Evolutionary conservation across 2,113 vertebrate genomes (phyloP).

Genomic region (Hydrolagus affinis): DNA sequence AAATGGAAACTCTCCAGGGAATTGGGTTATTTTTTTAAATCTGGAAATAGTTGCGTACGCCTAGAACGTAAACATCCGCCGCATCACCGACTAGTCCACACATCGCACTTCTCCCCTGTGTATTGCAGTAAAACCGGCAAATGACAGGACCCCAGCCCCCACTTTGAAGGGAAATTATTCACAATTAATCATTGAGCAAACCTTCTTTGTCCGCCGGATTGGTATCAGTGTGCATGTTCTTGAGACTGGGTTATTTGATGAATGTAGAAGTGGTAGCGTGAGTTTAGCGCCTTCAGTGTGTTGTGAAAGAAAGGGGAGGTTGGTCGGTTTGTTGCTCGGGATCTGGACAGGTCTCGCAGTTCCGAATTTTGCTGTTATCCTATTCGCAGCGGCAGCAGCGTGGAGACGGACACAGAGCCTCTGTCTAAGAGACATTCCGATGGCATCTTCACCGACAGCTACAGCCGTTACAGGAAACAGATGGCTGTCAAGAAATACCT

Average conservation of each 20-base stretch:
- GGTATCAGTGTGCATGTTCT: background rate
- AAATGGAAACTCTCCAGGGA: no score
- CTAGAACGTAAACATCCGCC: no score
- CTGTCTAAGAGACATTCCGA: conserved; percentile 94
- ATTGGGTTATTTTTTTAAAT: no score
- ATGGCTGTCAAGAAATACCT: conserved; percentile 99
- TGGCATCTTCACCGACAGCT: conserved; percentile 98
- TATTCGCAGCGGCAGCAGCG: conserved; percentile 53
- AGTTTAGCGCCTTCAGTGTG: background rate
- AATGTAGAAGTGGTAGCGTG: background rate
- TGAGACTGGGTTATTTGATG: background rate
- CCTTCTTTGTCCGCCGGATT: background rate
- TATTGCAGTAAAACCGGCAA: background rate
- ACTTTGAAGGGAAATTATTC: background rate
- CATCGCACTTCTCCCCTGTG: background rate
- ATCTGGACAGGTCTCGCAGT: background rate
- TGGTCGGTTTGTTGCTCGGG: background rate
- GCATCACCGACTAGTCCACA: no score
- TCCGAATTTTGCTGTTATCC: conserved; percentile 33
- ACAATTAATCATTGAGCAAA: background rate
- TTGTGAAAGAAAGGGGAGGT: no score
- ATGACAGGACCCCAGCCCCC: background rate
- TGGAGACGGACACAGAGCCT: conserved; percentile 75
- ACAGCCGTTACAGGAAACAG: conserved; percentile 98
- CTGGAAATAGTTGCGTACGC: no score